Percentiles rank a stretch among this genome's conserved stretches.
Conservation (phyloP, 2,888 invertebrate species). For the Agrotis segetum region DNA sequence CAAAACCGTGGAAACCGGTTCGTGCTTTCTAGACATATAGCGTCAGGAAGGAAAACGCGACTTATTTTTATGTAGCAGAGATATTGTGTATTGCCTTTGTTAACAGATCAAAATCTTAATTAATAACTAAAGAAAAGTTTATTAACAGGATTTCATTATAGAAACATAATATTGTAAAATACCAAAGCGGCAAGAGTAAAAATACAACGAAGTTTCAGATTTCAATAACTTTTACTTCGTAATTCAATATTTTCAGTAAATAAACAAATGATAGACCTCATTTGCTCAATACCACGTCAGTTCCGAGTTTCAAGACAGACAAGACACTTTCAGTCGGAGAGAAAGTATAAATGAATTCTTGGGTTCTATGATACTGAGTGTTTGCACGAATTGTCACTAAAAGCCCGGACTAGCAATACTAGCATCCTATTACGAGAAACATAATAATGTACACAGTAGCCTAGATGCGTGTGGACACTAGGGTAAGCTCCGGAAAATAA, state of each 20-base stretch:
- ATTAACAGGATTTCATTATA: background rate
- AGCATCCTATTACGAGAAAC: background rate
- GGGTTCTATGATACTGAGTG: background rate
- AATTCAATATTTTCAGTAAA: conserved; percentile 40
- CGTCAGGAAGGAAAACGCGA: too few relatives aligned
- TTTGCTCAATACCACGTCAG: too few relatives aligned
- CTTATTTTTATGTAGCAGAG: too few relatives aligned
- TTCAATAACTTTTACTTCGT: conserved; percentile 22
- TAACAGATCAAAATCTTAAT: background rate
- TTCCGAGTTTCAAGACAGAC: background rate
- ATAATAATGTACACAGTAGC: background rate
- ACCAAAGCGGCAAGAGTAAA: background rate
- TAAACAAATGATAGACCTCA: conserved; percentile 11
- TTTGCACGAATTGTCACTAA: background rate
- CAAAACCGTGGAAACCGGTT: too few relatives aligned
- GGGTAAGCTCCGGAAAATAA: background rate
- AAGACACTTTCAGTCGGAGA: background rate
- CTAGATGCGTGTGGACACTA: background rate
- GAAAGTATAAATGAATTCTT: background rate
- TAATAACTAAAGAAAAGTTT: background rate
- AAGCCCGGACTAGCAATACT: background rate
- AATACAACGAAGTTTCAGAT: background rate
- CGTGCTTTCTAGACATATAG: too few relatives aligned
- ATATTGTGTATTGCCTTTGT: too few relatives aligned
- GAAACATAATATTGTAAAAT: background rate